Conservation (phyloP, 2,797 vertebrate species). For the Poeciliopsis turneri region DNA sequence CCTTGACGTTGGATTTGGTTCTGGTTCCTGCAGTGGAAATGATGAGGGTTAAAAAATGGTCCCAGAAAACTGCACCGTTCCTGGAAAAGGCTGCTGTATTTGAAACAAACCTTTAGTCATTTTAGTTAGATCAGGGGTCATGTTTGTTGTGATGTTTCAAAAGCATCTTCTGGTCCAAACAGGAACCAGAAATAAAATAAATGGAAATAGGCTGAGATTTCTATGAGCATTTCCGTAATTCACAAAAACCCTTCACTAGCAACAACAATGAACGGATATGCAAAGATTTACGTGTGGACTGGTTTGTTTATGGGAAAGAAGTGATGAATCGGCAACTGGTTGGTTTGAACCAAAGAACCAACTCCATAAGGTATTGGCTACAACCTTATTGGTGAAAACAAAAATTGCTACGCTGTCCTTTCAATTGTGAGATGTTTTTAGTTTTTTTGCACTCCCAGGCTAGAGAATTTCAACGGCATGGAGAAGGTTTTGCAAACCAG, state of each 20-base stretch:
- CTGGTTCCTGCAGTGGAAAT: not conserved
- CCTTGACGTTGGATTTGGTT: not conserved
- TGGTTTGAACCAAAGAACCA: not conserved
- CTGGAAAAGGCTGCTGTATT: not conserved
- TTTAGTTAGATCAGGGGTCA: not conserved
- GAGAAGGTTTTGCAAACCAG: conserved; percentile 68
- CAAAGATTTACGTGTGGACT: not conserved
- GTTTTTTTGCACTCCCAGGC: conserved; percentile 53
- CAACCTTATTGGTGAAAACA: conserved; percentile 26
- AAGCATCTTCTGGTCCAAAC: not conserved
- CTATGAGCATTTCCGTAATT: not conserved
- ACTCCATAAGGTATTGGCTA: conserved; percentile 62
- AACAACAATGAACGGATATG: not conserved
- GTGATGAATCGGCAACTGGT: not conserved
- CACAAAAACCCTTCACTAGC: not conserved
- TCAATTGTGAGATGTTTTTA: conserved; percentile 52
- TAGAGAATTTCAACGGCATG: conserved; percentile 70
- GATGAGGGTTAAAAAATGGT: not conserved
- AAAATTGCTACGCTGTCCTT: conserved; percentile 61
- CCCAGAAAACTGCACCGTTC: not conserved
- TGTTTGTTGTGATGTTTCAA: not conserved
- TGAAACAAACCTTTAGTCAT: not conserved
- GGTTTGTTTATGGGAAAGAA: not conserved
- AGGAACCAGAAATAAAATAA: not conserved
- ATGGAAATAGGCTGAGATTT: not conserved